A percentile compares a stretch with the other conserved stretches of the same genome.
phyloP scores from a whole-genome alignment of 2,888 invertebrate genomes.

The Lissocephala sabroskyi region DNA sequence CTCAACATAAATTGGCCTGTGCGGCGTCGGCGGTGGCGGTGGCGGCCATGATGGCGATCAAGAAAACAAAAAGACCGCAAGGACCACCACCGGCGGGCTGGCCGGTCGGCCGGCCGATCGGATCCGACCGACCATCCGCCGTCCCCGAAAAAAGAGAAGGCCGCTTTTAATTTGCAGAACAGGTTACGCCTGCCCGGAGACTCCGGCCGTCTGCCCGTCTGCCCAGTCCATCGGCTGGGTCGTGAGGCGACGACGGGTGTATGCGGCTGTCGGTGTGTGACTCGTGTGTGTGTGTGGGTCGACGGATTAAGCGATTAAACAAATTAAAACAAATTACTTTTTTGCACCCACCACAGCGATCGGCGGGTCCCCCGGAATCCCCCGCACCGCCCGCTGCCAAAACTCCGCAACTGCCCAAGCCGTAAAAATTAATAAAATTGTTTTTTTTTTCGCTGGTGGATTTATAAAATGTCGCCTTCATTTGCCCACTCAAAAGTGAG shows the following conservation, averaged over 20 bases:
- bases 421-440: slow-evolving; percentile 60
- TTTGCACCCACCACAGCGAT: slow-evolving; percentile 58
- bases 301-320: slow-evolving; percentile 67
- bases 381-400: not conserved
- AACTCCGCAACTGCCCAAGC: slow-evolving; percentile 3
- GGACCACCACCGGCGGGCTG: slow-evolving; percentile 45
- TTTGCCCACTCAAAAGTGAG: not conserved
- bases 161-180: slow-evolving; percentile 41
- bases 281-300: not conserved
- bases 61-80: slow-evolving; percentile 60
- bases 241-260: too few relatives aligned
- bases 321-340: slow-evolving; percentile 68
- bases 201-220: too few relatives aligned
- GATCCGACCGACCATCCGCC: slow-evolving; percentile 1
- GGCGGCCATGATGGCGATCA: slow-evolving; percentile 31
- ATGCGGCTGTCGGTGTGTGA: not conserved
- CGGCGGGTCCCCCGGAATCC: too few relatives aligned
- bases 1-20: slow-evolving; percentile 58
- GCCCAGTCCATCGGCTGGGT: too few relatives aligned
- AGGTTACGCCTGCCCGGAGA: slow-evolving; percentile 19
- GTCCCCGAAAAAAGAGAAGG: slow-evolving; percentile 5
- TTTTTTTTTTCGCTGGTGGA: slow-evolving; percentile 31
- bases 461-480: slow-evolving; percentile 34
- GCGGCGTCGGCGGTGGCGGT: slow-evolving; percentile 4
- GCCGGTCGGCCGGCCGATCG: not conserved